Conservation (phyloP, 1,140 invertebrate genomes). For the Hormaphis cornu region DNA sequence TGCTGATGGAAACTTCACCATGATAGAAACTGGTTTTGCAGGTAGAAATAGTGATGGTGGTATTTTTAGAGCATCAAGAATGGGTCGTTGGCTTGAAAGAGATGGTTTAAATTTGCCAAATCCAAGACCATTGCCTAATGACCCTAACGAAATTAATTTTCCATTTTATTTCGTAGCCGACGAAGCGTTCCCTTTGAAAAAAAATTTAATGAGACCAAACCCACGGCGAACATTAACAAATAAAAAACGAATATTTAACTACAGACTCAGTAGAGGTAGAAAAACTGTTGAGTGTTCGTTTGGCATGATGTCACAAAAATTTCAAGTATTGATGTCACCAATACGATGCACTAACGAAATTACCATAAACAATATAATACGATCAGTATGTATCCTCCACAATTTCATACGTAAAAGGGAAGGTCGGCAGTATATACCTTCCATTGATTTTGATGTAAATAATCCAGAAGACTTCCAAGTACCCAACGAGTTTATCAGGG, state of each 20-base stretch:
- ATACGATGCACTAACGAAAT: constrained; percentile 5
- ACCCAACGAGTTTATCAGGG: not conserved
- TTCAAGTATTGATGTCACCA: constrained; percentile 19
- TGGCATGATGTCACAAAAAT: constrained; percentile 39
- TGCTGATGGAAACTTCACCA: constrained; percentile 40
- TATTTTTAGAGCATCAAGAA: constrained; percentile 36
- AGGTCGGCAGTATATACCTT: constrained; percentile 33
- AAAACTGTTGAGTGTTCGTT: constrained; percentile 44
- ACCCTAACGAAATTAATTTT: not conserved
- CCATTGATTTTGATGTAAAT: constrained; percentile 31
- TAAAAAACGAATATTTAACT: constrained; percentile 40
- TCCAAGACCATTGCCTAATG: constrained; percentile 34
- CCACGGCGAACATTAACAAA: constrained; percentile 30
- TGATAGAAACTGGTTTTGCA: constrained; percentile 40
- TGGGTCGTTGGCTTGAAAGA: constrained; percentile 29
- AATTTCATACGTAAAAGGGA: constrained; percentile 34
- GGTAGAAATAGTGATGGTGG: constrained; percentile 41
- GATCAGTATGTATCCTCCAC: constrained; percentile 33
- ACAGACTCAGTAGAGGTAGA: constrained; percentile 41
- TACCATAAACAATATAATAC: constrained; percentile 33
- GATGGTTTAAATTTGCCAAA: constrained; percentile 20
- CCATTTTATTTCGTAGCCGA: constrained; percentile 39
- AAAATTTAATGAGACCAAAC: constrained; percentile 40
- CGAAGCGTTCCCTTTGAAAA: constrained; percentile 42
- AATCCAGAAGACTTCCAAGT: not conserved